Evolutionary conservation across 2,888 invertebrate species (phyloP).

Genomic region (Monochamus alternatus): DNA sequence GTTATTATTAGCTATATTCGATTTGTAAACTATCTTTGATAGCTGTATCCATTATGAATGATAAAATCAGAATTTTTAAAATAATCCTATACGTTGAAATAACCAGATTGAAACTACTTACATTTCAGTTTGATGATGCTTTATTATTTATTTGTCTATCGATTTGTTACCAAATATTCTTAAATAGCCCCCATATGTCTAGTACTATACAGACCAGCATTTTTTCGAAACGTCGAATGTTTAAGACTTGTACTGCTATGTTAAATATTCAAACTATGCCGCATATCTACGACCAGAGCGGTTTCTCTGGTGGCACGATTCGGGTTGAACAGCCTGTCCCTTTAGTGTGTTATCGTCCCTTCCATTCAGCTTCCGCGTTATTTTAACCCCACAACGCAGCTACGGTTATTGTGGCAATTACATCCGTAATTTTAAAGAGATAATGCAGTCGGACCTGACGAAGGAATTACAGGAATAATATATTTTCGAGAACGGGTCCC

Average conservation of each 20-base stretch:
- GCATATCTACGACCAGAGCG: conserved; percentile 30
- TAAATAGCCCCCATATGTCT: too few species aligned
- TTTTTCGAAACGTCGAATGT: too few species aligned
- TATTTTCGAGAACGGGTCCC: neutral
- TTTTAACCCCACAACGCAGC: conserved; percentile 28
- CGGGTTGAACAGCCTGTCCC: conserved; percentile 31
- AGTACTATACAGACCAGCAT: too few species aligned
- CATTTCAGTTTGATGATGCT: too few species aligned
- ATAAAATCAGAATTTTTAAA: too few species aligned
- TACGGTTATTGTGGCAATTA: conserved; percentile 20
- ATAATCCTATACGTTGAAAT: too few species aligned
- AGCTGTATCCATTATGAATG: too few species aligned
- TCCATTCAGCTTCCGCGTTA: conserved; percentile 31
- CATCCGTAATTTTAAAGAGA: conserved; percentile 55
- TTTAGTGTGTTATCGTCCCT: conserved; percentile 37
- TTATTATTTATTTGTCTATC: too few species aligned
- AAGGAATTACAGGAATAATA: neutral
- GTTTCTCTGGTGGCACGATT: conserved; percentile 34
- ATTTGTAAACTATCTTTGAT: too few species aligned
- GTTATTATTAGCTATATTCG: too few species aligned
- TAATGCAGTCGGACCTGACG: conserved; percentile 44
- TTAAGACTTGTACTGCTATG: conserved; percentile 10
- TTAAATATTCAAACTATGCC: conserved; percentile 44
- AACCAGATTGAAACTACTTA: too few species aligned
- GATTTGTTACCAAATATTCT: too few species aligned